Conservation (phyloP, 2,113 vertebrate genomes). For the Gallinago paraguaiae region DNA sequence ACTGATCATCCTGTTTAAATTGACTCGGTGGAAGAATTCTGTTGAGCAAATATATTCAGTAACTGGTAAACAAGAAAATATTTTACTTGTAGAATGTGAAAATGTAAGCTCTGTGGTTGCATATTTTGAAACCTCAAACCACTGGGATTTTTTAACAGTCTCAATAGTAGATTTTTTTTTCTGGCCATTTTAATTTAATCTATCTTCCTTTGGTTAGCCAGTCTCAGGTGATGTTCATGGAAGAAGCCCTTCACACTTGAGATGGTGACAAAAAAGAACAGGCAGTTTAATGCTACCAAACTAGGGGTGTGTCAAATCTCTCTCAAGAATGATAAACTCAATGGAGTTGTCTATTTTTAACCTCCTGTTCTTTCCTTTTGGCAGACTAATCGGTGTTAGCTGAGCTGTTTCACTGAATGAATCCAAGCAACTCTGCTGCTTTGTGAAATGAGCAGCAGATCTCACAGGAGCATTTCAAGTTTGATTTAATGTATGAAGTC, state of each 20-base stretch:
- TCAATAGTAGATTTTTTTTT: neutral
- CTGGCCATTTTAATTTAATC: constrained; percentile 26
- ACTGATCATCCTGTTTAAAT: constrained; percentile 2
- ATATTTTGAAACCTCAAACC: neutral
- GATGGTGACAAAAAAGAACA: constrained; percentile 71
- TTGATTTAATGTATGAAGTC: constrained; percentile 6
- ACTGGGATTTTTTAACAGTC: neutral
- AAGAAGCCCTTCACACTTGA: constrained; percentile 57
- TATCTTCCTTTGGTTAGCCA: constrained; percentile 43
- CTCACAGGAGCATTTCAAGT: neutral
- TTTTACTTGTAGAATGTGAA: neutral
- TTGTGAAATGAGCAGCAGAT: constrained; percentile 42
- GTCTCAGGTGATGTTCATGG: constrained; percentile 45
- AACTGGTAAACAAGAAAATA: neutral
- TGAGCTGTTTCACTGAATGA: constrained; percentile 74
- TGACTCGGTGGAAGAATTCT: accelerated
- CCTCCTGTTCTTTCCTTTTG: constrained; percentile 82
- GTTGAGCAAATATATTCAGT: neutral
- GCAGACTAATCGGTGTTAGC: constrained; percentile 73
- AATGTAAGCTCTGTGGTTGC: neutral
- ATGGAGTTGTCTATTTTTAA: constrained; percentile 90
- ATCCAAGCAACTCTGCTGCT: constrained; percentile 32
- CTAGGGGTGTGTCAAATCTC: constrained; percentile 82
- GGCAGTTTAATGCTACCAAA: constrained; percentile 74
- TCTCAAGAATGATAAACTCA: constrained; percentile 84